Conservation (phyloP, 2,113 vertebrate species). For the Limanda limanda region DNA sequence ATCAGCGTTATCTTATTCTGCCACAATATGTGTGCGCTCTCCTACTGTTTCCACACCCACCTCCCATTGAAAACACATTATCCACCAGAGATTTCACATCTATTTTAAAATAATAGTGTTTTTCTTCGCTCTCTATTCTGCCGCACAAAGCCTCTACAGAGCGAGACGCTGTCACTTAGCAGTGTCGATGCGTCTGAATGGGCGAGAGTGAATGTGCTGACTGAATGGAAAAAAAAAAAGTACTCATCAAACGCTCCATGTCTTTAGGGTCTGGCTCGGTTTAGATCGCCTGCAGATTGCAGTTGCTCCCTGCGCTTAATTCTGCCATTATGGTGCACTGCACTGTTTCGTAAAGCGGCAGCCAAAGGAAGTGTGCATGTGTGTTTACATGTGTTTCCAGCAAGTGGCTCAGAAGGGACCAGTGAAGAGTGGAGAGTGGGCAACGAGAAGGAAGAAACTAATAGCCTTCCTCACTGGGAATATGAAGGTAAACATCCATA, state of each 20-base stretch:
- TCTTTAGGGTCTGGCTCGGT: constrained; percentile 81
- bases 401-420: constrained; percentile 55
- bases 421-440: constrained; percentile 70
- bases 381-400: constrained; percentile 64
- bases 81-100: constrained; percentile 80
- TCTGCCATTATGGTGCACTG: constrained; percentile 74
- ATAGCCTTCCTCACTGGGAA: constrained; percentile 76
- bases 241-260: constrained; percentile 76
- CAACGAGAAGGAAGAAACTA: constrained; percentile 70
- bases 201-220: constrained; percentile 78
- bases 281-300: constrained; percentile 83
- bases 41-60: constrained; percentile 78
- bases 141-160: constrained; percentile 65
- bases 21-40: constrained; percentile 67
- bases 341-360: constrained; percentile 63
- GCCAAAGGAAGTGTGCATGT: constrained; percentile 53
- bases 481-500: constrained; percentile 68
- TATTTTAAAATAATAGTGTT: constrained; percentile 78
- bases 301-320: constrained; percentile 76
- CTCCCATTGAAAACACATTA: constrained; percentile 77
- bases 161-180: constrained; percentile 79
- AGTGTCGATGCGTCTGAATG: constrained; percentile 74
- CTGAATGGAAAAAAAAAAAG: constrained; percentile 70
- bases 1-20: constrained; percentile 74
- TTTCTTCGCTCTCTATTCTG: constrained; percentile 71